Evolutionary conservation across 2,797 vertebrate species (phyloP).

Genomic region (Natrix natrix): DNA sequence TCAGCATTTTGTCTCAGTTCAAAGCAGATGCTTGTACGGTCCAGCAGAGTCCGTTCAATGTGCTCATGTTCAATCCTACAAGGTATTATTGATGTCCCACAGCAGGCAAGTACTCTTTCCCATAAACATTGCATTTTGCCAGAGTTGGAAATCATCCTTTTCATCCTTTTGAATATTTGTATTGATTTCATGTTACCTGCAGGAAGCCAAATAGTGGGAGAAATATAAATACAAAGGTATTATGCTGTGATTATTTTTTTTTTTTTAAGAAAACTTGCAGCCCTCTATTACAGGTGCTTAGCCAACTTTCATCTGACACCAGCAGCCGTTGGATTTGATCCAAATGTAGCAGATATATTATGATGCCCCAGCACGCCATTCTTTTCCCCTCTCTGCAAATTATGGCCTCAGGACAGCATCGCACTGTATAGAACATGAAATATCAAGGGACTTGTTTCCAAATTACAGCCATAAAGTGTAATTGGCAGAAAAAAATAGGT

Average conservation of each 20-base stretch:
- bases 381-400: conserved; percentile 5
- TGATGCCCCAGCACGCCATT: conserved; percentile 11
- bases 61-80: neutral
- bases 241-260: neutral
- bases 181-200: neutral
- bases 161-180: neutral
- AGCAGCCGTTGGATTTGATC: neutral
- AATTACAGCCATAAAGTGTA: conserved; percentile 33
- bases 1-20: neutral
- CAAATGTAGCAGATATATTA: neutral
- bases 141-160: neutral
- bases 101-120: neutral
- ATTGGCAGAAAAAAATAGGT: conserved; percentile 20
- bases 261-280: neutral
- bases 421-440: conserved; percentile 11
- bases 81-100: neutral
- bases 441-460: conserved; percentile 38
- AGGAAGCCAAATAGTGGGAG: neutral
- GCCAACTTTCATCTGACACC: neutral
- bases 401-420: conserved; percentile 22
- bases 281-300: neutral
- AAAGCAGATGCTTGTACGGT: neutral
- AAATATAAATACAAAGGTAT: neutral
- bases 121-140: neutral
- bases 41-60: neutral